Evolutionary conservation across 2,113 vertebrate species (phyloP), one percentile per base, ranked within the genome.

Genomic region (Etheostoma cragini): DNA sequence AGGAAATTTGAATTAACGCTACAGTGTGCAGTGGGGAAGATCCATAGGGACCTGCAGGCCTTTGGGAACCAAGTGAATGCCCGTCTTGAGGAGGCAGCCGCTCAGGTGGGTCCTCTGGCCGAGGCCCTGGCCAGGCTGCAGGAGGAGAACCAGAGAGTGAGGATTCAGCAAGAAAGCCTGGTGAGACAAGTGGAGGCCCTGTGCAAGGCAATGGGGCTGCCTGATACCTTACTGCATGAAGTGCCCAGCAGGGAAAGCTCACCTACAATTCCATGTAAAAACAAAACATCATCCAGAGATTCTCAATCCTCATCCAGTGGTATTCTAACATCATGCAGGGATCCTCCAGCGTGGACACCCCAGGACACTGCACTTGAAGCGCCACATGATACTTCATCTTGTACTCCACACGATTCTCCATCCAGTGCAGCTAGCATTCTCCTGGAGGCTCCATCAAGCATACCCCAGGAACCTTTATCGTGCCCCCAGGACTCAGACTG

Each of bases 81-180:
- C 65, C 94, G 87, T 24, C 86, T 98, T 5, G 93, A 95, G 80
- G 92, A 85, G 82, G 94, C 92, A 0, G 78, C 83, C n/a, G 64
- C 16, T 52, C 89, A 66, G 57, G 71, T 96, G 84, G 82, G 87
- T 62, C 94, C 96, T 1, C 81, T 96, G 84, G 89, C 94, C 4
- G 72, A 89, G 17, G 88, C 93, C 1, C 63, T 96, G 6, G 76
- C 90, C 8, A 80, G 84, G 57, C 87, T 99, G 79, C 94, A 95
- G 72, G 94, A 94, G 11, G 97, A 98, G 80, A 97, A 96, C 33
- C 78, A 94, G 24, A 93, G 90, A 10, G 92, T 99, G 74, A 93
- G 81, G 72, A 89, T 93, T 60, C 95, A 97, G 85, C 96, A 97
- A 88, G 95, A 95, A 1, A 85, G 60, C 14, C 91, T 99, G 65